phyloP scores from a whole-genome alignment of 2,797 vertebrate species.

The Sebastiscus tertius region DNA sequence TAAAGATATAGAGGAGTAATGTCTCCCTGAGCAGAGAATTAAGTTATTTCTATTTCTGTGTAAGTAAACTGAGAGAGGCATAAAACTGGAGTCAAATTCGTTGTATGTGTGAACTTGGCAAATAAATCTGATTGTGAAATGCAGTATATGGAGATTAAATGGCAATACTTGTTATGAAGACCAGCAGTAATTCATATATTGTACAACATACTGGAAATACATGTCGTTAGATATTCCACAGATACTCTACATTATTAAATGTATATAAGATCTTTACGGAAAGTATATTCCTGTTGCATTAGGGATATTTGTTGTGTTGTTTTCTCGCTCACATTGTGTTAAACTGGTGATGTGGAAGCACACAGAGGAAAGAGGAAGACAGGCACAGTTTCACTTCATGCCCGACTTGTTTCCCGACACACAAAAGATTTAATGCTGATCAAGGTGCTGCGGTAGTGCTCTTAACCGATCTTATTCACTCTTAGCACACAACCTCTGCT shows the following conservation, averaged over 20 bases:
- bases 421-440: constrained; percentile 2
- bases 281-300: not conserved
- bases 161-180: not conserved
- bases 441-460: not conserved
- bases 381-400: not conserved
- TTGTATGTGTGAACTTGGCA: too few species aligned
- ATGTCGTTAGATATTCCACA: not conserved
- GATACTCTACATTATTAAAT: not conserved
- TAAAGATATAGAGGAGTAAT: too few species aligned
- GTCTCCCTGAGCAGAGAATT: too few species aligned
- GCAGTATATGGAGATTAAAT: not conserved
- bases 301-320: not conserved
- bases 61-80: too few species aligned
- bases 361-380: not conserved
- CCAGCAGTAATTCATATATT: not conserved
- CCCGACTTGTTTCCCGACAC: not conserved
- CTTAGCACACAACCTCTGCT: not conserved
- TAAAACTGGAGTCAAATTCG: too few species aligned
- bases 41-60: too few species aligned
- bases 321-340: not conserved
- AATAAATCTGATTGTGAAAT: not conserved
- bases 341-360: not conserved
- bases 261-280: not conserved
- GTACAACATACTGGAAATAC: not conserved
- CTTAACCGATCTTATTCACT: not conserved